Conservation (phyloP, 1,140 invertebrate species). For the Heliconius hewitsoni region DNA sequence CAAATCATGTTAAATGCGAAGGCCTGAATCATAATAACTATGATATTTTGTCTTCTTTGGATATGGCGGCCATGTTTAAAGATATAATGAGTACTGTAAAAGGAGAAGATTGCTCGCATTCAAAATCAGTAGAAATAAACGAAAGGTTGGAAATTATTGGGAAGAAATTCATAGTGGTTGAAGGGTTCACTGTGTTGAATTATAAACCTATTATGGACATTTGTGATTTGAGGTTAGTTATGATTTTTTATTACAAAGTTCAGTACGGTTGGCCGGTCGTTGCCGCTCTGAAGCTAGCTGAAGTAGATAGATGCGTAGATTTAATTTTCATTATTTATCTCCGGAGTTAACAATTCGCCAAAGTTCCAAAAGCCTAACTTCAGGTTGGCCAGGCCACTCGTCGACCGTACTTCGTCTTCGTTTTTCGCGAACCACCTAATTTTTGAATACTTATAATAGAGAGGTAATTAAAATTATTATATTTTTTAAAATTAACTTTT, state of each 20-base stretch:
- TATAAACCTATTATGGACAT: conserved; percentile 84
- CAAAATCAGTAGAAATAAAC: neutral
- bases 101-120: conserved; percentile 48
- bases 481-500: no score
- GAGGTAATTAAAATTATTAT: no score
- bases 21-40: conserved; percentile 89
- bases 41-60: conserved; percentile 87
- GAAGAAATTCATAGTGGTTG: conserved; percentile 85
- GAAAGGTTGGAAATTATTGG: conserved; percentile 45
- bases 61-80: conserved; percentile 87
- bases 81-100: conserved; percentile 81
- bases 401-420: no score
- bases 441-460: no score
- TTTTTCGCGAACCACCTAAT: no score
- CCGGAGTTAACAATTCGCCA: no score
- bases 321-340: no score
- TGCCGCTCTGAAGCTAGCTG: no score
- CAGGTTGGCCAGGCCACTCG: no score
- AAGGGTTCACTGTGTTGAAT: conserved; percentile 90
- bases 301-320: no score
- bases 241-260: neutral
- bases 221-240: conserved; percentile 82
- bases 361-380: no score
- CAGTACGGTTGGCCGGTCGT: no score
- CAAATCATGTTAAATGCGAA: conserved; percentile 84